Conservation (phyloP, 2,113 vertebrate genomes). For the Camelus bactrianus region DNA sequence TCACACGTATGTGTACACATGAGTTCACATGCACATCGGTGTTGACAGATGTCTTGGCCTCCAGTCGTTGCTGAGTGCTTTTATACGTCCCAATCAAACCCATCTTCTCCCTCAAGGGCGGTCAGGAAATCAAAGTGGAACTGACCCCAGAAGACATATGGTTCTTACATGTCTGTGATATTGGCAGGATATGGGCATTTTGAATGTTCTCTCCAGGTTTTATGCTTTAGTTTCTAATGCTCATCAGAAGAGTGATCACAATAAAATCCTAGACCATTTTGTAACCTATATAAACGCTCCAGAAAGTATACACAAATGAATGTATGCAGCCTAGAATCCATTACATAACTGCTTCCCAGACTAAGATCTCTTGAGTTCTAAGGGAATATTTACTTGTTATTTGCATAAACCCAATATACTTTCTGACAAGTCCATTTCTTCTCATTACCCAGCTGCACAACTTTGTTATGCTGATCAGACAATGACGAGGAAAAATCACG, state of each 20-base stretch:
- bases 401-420: background rate
- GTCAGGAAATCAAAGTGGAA: background rate
- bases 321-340: background rate
- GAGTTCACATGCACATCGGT: background rate
- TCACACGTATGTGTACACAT: accelerated
- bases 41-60: background rate
- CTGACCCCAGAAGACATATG: background rate
- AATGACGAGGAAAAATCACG: background rate
- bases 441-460: background rate
- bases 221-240: background rate
- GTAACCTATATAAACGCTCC: background rate
- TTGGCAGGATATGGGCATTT: background rate
- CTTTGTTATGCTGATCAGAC: background rate
- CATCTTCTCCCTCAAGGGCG: background rate
- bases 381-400: background rate
- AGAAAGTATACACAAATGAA: constrained; percentile 18
- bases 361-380: background rate
- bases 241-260: background rate
- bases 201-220: background rate
- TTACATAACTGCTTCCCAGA: background rate
- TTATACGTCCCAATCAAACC: background rate
- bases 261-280: background rate
- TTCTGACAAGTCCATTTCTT: constrained; percentile 47
- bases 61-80: background rate
- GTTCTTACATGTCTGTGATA: background rate